A percentile compares a stretch with the other conserved stretches of the same genome.
These are phyloP conservation scores for Crotophaga sulcirostris DNA, from an alignment of 2,113 vertebrate species.

Conservation along the genomic window DNA sequence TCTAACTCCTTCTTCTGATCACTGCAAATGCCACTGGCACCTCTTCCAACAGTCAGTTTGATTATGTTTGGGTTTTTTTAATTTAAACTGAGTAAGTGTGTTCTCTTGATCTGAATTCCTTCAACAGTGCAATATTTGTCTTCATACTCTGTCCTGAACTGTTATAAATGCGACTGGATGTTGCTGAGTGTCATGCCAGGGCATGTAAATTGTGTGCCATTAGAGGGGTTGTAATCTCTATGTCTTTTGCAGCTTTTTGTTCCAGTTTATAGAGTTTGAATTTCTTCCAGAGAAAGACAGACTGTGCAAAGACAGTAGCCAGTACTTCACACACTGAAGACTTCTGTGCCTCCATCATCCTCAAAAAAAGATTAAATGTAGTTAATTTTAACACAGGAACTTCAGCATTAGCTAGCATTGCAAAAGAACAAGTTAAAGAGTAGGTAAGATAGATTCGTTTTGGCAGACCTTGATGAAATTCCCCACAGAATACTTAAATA, in stretches of 20 bases:
- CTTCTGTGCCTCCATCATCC: not conserved
- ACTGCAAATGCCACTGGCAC: not conserved
- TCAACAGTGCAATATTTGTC: not conserved
- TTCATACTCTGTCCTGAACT: not conserved
- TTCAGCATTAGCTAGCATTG: not conserved
- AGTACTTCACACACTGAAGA: not conserved
- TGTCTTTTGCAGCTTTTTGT: not conserved
- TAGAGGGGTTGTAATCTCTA: not conserved
- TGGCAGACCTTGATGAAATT: slow-evolving; percentile 26
- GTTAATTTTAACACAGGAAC: not conserved
- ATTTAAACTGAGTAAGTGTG: not conserved
- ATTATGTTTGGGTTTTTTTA: not conserved
- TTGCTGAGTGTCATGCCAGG: not conserved
- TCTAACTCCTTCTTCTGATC: not conserved
- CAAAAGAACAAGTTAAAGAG: not conserved
- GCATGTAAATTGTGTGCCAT: not conserved
- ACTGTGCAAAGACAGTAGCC: not conserved
- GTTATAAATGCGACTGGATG: not conserved
- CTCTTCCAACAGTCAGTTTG: not conserved
- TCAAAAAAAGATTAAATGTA: not conserved
- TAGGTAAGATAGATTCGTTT: not conserved
- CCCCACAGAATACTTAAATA: not conserved
- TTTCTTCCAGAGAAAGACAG: not conserved
- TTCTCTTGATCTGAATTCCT: not conserved
- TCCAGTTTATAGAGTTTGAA: not conserved